Evolutionary conservation across 2,888 invertebrate species (phyloP), one percentile per base, ranked within the genome.

Genomic region (Diplazon laetatorius): DNA sequence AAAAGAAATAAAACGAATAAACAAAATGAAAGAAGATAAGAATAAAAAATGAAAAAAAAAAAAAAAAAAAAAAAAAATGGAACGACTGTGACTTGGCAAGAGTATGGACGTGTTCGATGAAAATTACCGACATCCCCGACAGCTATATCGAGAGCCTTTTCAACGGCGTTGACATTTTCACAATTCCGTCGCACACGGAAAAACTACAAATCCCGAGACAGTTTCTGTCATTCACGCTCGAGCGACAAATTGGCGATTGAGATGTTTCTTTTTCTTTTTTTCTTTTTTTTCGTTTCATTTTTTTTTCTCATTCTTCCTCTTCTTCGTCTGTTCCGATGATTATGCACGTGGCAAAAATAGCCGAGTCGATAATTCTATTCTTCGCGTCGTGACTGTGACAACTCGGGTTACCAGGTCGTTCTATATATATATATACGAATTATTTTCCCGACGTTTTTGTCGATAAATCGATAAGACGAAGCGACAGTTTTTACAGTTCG

Each of bases 391-490:
- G 30, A 5, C 4, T 30, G 4, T 30, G 30, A 30, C 30, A 30
- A 6, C 6, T 30, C 30, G 30, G 55, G 55, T 55, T 55, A 55
- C 30, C 55, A 16, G 55, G 55, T 55, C 55, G 16, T 30, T 30
- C 30, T n/a, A n/a, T n/a, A n/a, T n/a, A 55, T 55, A 55, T 30
- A n/a, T 30, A 16, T 55, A 14, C 30, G 35, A 14, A 55, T 55
- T 8, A 55, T 55, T 55, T 42, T 55, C 16, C 55, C 55, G 20
- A 14, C 8, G 55, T 30, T 12, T 14, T 10, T 35, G 55, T 55
- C 55, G 30, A 55, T 55, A 55, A 55, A 55, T 55, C 55, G 55
- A 55, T 35, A 25, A 25, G 14, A 52, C 20, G 20, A 50, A 50
- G 20, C 50, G 50, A 50, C 50, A 50, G 50, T 25, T n/a, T 25